A percentile compares a stretch with the other conserved stretches of the same genome.
Conservation (phyloP, 2,113 vertebrate genomes). For the Seriola aureovittata region DNA sequence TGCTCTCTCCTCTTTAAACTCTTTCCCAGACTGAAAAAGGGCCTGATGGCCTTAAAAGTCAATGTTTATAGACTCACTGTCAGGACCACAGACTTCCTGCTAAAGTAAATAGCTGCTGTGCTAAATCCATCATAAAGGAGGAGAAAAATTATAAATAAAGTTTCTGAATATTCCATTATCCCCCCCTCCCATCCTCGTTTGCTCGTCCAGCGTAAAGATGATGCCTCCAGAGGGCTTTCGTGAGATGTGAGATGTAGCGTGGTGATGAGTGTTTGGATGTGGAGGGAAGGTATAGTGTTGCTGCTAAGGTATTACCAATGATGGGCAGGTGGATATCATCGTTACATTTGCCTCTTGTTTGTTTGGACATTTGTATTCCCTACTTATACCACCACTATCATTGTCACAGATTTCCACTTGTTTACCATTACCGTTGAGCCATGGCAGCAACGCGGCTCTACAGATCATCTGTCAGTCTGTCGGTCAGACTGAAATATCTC, state of each 20-base stretch:
- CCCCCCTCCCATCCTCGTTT: not conserved
- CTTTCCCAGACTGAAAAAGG: conserved; percentile 30
- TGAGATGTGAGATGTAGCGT: not conserved
- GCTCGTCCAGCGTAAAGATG: not conserved
- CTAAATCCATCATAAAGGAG: conserved; percentile 69
- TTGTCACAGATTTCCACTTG: no score
- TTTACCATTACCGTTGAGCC: no score
- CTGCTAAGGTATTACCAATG: not conserved
- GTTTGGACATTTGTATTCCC: not conserved
- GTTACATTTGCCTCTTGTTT: not conserved
- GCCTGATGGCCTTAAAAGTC: conserved; percentile 71
- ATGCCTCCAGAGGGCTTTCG: conserved; percentile 3
- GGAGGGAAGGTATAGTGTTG: not conserved
- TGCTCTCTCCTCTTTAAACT: conserved; percentile 13
- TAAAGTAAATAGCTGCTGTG: conserved; percentile 60
- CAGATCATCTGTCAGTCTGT: no score
- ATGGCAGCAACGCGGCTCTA: no score
- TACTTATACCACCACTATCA: no score
- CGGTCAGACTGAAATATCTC: no score
- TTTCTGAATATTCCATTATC: conserved; percentile 62
- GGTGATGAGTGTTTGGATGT: conserved; percentile 13
- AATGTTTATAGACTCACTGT: conserved; percentile 73
- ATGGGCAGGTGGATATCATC: not conserved
- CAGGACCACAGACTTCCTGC: conserved; percentile 63
- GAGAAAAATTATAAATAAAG: conserved; percentile 66